Conservation (phyloP, 1,140 invertebrate genomes). For the Ceratina australensis region DNA sequence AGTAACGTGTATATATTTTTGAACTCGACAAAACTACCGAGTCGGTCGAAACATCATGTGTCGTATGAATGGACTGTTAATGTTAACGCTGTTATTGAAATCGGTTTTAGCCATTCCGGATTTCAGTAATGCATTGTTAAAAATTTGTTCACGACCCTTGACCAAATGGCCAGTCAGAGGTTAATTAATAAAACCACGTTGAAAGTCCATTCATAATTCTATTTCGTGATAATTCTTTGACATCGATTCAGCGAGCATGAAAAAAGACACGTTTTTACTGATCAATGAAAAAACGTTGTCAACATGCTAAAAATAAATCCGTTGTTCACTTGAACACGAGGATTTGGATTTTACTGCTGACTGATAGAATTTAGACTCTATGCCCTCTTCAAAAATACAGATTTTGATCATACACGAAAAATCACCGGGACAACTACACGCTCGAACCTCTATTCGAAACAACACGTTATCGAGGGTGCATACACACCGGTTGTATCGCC, state of each 20-base stretch:
- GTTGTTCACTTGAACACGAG: slow-evolving; percentile 28
- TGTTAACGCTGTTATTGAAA: too few relatives aligned
- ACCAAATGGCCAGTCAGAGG: too few relatives aligned
- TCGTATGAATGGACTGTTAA: too few relatives aligned
- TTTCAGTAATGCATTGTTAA: too few relatives aligned
- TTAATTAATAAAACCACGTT: too few relatives aligned
- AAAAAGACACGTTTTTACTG: slow-evolving; percentile 20
- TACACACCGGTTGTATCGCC: not conserved
- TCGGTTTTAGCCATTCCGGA: too few relatives aligned
- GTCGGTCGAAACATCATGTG: too few relatives aligned
- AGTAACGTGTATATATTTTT: not conserved
- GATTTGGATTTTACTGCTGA: slow-evolving; percentile 21
- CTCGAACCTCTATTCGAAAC: not conserved
- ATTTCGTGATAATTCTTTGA: too few relatives aligned
- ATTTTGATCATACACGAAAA: slow-evolving; percentile 22
- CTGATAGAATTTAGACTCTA: slow-evolving; percentile 10
- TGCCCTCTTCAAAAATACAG: slow-evolving; percentile 7
- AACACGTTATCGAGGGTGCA: slow-evolving; percentile 5
- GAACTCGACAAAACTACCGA: too few relatives aligned
- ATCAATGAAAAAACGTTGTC: slow-evolving; percentile 3
- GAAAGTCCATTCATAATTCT: too few relatives aligned
- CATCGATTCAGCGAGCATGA: not conserved
- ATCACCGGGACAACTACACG: slow-evolving; percentile 3
- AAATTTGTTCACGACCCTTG: too few relatives aligned
- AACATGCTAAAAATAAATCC: slow-evolving; percentile 21